Evolutionary conservation across 2,113 vertebrate genomes (phyloP).

Genomic region (Cervus canadensis): DNA sequence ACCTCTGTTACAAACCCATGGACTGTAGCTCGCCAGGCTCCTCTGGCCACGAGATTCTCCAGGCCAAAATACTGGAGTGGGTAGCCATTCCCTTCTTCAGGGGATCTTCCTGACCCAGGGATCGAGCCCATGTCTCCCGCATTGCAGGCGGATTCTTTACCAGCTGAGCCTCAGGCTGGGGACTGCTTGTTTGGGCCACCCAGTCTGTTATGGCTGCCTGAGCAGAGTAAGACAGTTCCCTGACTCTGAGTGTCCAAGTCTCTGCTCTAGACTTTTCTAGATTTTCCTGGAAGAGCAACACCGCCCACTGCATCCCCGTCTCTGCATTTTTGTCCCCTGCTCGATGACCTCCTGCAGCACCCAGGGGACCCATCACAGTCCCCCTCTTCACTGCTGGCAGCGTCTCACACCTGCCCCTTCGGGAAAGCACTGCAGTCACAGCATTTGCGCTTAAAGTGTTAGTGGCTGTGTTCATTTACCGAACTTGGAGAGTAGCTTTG

Average conservation of each 20-base stretch:
- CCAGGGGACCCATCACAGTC: neutral
- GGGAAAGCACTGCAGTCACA: slow-evolving; percentile 33
- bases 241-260: neutral
- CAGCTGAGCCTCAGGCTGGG: too few species aligned
- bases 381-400: neutral
- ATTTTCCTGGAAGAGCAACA: slow-evolving; percentile 24
- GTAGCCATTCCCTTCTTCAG: too few species aligned
- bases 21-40: too few species aligned
- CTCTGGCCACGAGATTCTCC: too few species aligned
- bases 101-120: too few species aligned
- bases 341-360: slow-evolving; percentile 22
- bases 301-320: neutral
- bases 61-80: too few species aligned
- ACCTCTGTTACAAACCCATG: too few species aligned
- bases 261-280: neutral
- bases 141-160: too few species aligned
- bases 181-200: neutral
- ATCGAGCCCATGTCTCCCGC: too few species aligned
- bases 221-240: neutral
- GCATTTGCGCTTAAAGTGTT: slow-evolving; percentile 65
- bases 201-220: neutral
- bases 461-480: slow-evolving; percentile 57
- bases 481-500: slow-evolving; percentile 53
- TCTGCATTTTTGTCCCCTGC: slow-evolving; percentile 38
- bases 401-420: slow-evolving; percentile 53